Evolutionary conservation across 2,797 vertebrate genomes (phyloP), one percentile per base, ranked within the genome.

Genomic region (Masticophis lateralis): DNA sequence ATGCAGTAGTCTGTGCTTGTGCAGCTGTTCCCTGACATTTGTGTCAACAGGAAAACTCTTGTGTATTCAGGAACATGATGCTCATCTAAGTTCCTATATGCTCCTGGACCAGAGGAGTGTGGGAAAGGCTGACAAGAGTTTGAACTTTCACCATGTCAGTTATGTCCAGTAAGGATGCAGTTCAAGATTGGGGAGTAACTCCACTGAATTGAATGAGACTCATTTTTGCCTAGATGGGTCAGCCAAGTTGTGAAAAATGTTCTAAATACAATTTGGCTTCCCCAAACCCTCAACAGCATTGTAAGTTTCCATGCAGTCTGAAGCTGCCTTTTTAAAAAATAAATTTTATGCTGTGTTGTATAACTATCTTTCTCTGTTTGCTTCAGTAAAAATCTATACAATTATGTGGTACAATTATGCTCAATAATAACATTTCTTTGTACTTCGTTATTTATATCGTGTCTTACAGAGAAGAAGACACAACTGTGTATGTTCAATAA

Each of bases 381-480:
- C 96, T 96, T 96, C 79, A 95, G 95, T 96, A 95, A 96, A 95
- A 95, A 96, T 94, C 92, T 95, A 93, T 94, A 94, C 94, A 96
- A 97, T 96, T 96, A 94, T 88, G 95, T 94, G 92, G 94, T 96
- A 89, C 91, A 95, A 94, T 97, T 97, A 96, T 96, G 94, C 90
- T 93, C 97, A 97, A 97, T 96, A 97, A 97, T 96, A 93, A 93
- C 87, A 95, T 95, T 95, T 96, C n/a, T 87, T 93, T 95, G 91
- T 95, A 91, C 88, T 93, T 96, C 95, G 95, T 95, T 94, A 92
- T 95, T 97, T 96, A 96, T 93, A 92, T 91, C 95, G 93, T 95
- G 92, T 95, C 94, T 97, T 11, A 2, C 12, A 0, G 94, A 95
- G 95, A 97, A 95, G 32, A 92, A 97, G 93, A 87, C 86, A 87